Conservation (phyloP, 2,888 invertebrate species). For the Pyrgus malvae region DNA sequence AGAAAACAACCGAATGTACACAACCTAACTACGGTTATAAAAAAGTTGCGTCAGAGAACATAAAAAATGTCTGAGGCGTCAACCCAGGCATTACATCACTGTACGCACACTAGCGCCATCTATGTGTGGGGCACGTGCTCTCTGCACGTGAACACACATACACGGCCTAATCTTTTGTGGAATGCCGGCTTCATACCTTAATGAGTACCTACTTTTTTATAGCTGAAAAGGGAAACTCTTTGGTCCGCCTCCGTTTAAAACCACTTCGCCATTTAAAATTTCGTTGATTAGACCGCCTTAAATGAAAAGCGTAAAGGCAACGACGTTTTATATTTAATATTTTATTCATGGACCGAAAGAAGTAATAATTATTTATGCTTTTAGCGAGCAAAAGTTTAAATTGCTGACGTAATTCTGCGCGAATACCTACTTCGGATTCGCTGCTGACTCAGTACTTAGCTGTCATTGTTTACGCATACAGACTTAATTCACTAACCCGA, state of each 20-base stretch:
- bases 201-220: conserved; percentile 71
- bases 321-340: conserved; percentile 15
- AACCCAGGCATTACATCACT: conserved; percentile 75
- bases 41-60: conserved; percentile 79
- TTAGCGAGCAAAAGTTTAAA: not conserved
- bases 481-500: not conserved
- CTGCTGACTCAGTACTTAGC: not conserved
- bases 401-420: not conserved
- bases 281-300: conserved; percentile 38
- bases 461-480: not conserved
- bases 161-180: conserved; percentile 75
- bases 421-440: not conserved
- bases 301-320: conserved; percentile 12
- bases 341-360: conserved; percentile 13
- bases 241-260: conserved; percentile 44
- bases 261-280: conserved; percentile 39
- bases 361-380: conserved; percentile 21
- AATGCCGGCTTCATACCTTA: conserved; percentile 75
- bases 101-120: conserved; percentile 36
- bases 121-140: conserved; percentile 38
- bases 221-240: conserved; percentile 73
- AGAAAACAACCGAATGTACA: conserved; percentile 15
- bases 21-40: conserved; percentile 64
- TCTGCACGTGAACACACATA: conserved; percentile 32
- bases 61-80: conserved; percentile 81